Evolutionary conservation across 2,113 vertebrate species (phyloP).

Genomic region (Emberiza fucata): DNA sequence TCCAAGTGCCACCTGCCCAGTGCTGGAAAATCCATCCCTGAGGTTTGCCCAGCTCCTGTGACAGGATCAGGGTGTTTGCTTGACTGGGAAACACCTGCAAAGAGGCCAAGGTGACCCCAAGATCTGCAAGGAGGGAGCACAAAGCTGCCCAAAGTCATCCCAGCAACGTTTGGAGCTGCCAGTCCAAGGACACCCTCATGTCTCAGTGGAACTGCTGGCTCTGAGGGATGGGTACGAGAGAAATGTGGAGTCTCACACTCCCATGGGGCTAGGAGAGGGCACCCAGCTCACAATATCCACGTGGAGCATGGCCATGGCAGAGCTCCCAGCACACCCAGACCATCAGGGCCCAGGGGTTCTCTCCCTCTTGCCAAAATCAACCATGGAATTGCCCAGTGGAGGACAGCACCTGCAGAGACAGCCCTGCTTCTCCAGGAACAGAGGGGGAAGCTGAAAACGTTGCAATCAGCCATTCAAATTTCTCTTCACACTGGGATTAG

Average conservation of each 20-base stretch:
- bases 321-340: background rate
- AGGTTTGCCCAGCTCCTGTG: background rate
- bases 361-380: background rate
- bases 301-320: background rate
- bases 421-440: background rate
- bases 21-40: background rate
- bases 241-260: background rate
- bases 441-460: rapidly evolving
- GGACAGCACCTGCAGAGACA: background rate
- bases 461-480: background rate
- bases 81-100: background rate
- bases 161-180: background rate
- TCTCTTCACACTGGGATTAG: background rate
- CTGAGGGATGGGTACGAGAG: background rate
- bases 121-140: background rate
- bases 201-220: background rate
- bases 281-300: rapidly evolving
- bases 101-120: rapidly evolving
- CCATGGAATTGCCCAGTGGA: background rate
- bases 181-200: background rate
- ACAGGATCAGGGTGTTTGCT: background rate
- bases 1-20: background rate
- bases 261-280: background rate
- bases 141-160: rapidly evolving
- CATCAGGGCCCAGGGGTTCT: background rate